Evolutionary conservation across 2,113 vertebrate genomes (phyloP), one percentile per base, ranked within the genome.

Genomic region (Oreochromis spilurus): DNA sequence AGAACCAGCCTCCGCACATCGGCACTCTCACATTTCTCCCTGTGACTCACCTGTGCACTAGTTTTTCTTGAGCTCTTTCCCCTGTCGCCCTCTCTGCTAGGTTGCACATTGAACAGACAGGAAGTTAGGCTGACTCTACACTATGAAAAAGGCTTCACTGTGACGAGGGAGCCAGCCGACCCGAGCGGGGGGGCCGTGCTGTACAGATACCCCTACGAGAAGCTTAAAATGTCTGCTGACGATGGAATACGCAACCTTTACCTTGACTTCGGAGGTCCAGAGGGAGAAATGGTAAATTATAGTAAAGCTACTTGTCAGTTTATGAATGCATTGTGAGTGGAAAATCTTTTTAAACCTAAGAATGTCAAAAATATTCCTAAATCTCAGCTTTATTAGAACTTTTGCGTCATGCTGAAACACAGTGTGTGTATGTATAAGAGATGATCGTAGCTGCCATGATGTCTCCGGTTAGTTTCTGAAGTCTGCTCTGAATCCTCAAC

Each of bases 231-330:
- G 97, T 99, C 99, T 0, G 97, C 97, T 0, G 98, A 99, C 0
- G 99, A 99, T 0, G 97, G 98, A 82, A 96, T 98, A 93, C 96
- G 97, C 82, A 97, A 97, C 88, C 97, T 99, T 19, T 99, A 97
- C 93, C 95, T 99, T 89, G 98, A 99, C 94, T 99, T 99, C 14
- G 98, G 98, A 3, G 98, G 98, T 40, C 97, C 99, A 0, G 99
- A 99, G 88, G 98, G 99, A 87, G 98, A 99, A 91, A 96, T 99
- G 98, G 99, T 99, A 89, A 48, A 92, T 81, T 81, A 8, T 31
- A 43, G 34, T 13, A 13, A 65, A 38, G 60, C 19, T 38, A 8
- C 60, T 67, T 67, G 34, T 67, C 19, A 38, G 34, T 48, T 72
- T 1, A 48, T 72, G 21, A 45, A 45, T 45, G 4, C 0, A 75